Evolutionary conservation across 2,888 invertebrate genomes (phyloP).

Genomic region (Pterostichus madidus): DNA sequence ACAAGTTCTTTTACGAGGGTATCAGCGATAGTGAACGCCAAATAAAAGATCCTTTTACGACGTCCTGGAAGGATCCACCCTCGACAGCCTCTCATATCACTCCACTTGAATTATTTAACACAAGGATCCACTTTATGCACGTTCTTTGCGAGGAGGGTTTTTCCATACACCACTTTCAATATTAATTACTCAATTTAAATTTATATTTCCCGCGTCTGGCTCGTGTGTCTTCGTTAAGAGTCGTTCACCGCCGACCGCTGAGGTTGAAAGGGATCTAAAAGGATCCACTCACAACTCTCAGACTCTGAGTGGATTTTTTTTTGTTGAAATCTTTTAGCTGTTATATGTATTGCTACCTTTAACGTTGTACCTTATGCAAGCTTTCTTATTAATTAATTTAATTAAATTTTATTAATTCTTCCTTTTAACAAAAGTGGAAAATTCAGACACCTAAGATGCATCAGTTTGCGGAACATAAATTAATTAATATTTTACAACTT

Average conservation of each 20-base stretch:
- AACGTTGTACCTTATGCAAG: neutral
- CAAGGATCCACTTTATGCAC: conserved; percentile 54
- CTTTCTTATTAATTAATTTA: conserved; percentile 18
- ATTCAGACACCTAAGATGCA: too few relatives aligned
- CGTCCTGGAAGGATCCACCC: conserved; percentile 12
- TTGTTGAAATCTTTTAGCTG: conserved; percentile 4
- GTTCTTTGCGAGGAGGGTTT: conserved; percentile 47
- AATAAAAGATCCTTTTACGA: conserved; percentile 61
- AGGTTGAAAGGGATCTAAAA: neutral
- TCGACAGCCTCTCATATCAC: conserved; percentile 47
- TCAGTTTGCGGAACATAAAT: too few relatives aligned
- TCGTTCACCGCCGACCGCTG: conserved; percentile 42
- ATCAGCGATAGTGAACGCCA: conserved; percentile 41
- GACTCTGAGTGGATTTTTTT: conserved; percentile 20
- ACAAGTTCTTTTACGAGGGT: conserved; percentile 58
- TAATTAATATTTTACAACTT: too few relatives aligned
- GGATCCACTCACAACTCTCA: conserved; percentile 14
- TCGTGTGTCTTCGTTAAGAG: conserved; percentile 53
- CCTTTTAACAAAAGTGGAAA: neutral
- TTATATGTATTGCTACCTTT: neutral
- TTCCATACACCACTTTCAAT: conserved; percentile 52
- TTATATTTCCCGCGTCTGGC: conserved; percentile 56
- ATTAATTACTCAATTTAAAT: conserved; percentile 65
- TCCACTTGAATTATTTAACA: conserved; percentile 55
- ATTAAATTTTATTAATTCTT: conserved; percentile 39